A percentile compares a stretch with the other conserved stretches of the same genome.
Conservation (phyloP, 2,113 vertebrate species). For the Grammomys surdaster region DNA sequence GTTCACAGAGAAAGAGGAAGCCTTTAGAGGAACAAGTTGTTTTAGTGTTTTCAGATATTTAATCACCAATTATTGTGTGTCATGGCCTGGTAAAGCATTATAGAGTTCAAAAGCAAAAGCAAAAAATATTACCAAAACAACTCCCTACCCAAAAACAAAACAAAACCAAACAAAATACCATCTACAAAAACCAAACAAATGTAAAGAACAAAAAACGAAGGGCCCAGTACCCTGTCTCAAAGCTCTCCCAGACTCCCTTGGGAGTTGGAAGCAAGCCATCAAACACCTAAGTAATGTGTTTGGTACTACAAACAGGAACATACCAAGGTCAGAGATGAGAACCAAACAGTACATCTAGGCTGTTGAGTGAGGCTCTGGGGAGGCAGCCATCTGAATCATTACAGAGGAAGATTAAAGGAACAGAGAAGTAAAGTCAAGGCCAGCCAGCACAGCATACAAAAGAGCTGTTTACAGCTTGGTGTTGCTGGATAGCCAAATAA, state of each 20-base stretch:
- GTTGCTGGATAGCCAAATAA: neutral
- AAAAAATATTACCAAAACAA: too few species aligned
- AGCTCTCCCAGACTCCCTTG: neutral
- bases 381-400: neutral
- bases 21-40: neutral
- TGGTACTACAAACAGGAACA: neutral
- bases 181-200: too few species aligned
- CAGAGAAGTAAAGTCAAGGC: slow-evolving; percentile 23
- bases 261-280: neutral
- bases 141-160: too few species aligned
- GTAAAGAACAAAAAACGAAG: neutral
- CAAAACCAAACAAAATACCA: too few species aligned
- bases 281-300: neutral
- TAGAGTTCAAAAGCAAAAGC: neutral
- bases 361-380: neutral
- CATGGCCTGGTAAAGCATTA: neutral
- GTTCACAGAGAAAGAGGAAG: neutral
- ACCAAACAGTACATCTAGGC: neutral
- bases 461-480: neutral
- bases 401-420: neutral
- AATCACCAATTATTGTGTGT: neutral
- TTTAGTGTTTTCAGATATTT: neutral
- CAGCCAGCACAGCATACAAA: neutral
- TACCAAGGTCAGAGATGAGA: neutral
- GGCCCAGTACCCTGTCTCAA: too few species aligned